Evolutionary conservation across 2,797 vertebrate genomes (phyloP).

Genomic region (Borostomias antarcticus): DNA sequence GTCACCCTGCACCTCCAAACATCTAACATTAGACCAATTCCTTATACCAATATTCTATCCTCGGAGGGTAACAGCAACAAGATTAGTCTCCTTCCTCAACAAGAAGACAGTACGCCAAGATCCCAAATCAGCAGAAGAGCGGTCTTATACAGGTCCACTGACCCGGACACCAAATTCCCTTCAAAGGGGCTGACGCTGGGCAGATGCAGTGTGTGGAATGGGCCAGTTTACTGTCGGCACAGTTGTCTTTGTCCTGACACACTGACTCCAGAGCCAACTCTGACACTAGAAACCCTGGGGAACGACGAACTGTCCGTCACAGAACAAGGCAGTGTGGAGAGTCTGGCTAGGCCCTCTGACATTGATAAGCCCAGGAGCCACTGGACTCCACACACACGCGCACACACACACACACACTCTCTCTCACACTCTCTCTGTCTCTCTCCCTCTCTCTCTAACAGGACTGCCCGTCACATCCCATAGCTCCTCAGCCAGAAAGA

Average conservation of each 20-base stretch:
- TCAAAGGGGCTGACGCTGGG: constrained; percentile 49
- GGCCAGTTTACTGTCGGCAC: no score
- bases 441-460: constrained; percentile 42
- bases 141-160: constrained; percentile 31
- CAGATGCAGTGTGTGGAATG: constrained; percentile 61
- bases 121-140: constrained; percentile 11
- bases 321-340: constrained; percentile 55
- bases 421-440: constrained; percentile 45
- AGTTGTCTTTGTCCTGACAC: constrained; percentile 60
- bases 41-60: no score
- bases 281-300: constrained; percentile 54
- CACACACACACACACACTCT: constrained; percentile 35
- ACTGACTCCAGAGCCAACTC: constrained; percentile 60
- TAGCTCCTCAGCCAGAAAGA: constrained; percentile 37
- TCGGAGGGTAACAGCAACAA: background rate
- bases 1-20: no score
- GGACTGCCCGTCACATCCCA: constrained; percentile 49
- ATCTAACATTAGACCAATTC: background rate
- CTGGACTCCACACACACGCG: constrained; percentile 40
- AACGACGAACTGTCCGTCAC: constrained; percentile 69
- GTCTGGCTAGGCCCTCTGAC: constrained; percentile 70
- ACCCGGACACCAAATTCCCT: constrained; percentile 40
- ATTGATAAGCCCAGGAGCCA: constrained; percentile 67
- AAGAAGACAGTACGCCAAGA: background rate
- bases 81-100: background rate